These are phyloP conservation scores for Leistus spinibarbis DNA, from an alignment of 2,888 invertebrate genomes.

Conservation along the genomic window DNA sequence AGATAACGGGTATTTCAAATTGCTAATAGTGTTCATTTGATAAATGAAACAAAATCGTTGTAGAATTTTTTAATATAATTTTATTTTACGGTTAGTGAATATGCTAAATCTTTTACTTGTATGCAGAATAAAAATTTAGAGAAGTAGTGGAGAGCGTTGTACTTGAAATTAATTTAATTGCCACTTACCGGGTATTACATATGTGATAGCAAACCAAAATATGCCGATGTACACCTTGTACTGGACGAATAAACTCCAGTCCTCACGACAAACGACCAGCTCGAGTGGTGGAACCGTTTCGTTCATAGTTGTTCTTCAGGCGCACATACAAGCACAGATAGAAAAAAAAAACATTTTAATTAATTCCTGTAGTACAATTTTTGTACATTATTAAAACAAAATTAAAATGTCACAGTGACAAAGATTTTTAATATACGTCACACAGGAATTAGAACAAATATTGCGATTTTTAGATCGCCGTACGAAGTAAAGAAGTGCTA, in stretches of 20 bases:
- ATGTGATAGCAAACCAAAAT: conserved; percentile 75
- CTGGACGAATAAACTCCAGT: conserved; percentile 62
- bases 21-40: too few species aligned
- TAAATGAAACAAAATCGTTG: too few species aligned
- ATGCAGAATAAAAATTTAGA: too few species aligned
- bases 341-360: not conserved
- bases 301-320: conserved; percentile 14
- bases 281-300: conserved; percentile 46
- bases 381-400: not conserved
- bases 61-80: not conserved
- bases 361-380: not conserved
- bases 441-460: too few species aligned
- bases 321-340: not conserved
- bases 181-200: conserved; percentile 74
- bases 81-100: too few species aligned
- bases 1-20: too few species aligned
- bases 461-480: too few species aligned
- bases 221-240: conserved; percentile 61
- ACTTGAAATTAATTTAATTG: not conserved
- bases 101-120: too few species aligned
- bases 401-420: not conserved
- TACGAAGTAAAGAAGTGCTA: too few species aligned
- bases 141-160: too few species aligned
- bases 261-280: conserved; percentile 68
- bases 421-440: too few species aligned